These are phyloP conservation scores for Meloidogyne exigua DNA, from an alignment of 1,140 invertebrate species.

Conservation along the genomic window DNA sequence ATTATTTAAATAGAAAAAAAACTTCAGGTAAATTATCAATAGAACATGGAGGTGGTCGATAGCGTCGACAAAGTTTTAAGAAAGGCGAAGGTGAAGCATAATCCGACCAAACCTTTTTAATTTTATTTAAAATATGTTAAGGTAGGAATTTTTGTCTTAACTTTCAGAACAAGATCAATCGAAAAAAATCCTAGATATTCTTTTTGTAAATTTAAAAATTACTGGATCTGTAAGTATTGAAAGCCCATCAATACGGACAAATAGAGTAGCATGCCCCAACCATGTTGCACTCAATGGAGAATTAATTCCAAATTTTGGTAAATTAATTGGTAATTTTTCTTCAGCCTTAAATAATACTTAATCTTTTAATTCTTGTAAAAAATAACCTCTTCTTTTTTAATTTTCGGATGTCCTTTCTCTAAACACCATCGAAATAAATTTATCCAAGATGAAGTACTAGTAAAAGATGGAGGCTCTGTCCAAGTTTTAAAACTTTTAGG, in stretches of 20 bases:
- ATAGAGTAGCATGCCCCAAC: slow-evolving; percentile 50
- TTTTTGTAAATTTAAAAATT: neutral
- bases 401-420: slow-evolving; percentile 31
- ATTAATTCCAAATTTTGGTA: slow-evolving; percentile 25
- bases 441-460: neutral
- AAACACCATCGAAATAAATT: slow-evolving; percentile 29
- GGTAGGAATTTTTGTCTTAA: no score
- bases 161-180: no score
- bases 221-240: slow-evolving; percentile 46
- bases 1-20: slow-evolving; percentile 2
- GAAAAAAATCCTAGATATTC: neutral
- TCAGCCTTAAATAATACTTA: slow-evolving; percentile 23
- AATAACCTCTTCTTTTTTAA: slow-evolving; percentile 20
- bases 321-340: slow-evolving; percentile 32
- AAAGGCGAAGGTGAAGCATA: slow-evolving; percentile 29
- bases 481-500: slow-evolving; percentile 36
- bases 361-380: neutral
- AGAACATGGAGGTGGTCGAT: slow-evolving; percentile 42
- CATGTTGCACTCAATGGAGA: slow-evolving; percentile 43
- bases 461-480: slow-evolving; percentile 28
- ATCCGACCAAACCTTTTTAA: slow-evolving; percentile 31
- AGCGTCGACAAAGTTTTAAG: slow-evolving; percentile 31
- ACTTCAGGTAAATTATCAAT: slow-evolving; percentile 48
- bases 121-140: no score
- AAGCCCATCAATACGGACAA: slow-evolving; percentile 42